Evolutionary conservation across 2,113 vertebrate genomes (phyloP), one percentile per base, ranked within the genome.

Genomic region (Cariama cristata): DNA sequence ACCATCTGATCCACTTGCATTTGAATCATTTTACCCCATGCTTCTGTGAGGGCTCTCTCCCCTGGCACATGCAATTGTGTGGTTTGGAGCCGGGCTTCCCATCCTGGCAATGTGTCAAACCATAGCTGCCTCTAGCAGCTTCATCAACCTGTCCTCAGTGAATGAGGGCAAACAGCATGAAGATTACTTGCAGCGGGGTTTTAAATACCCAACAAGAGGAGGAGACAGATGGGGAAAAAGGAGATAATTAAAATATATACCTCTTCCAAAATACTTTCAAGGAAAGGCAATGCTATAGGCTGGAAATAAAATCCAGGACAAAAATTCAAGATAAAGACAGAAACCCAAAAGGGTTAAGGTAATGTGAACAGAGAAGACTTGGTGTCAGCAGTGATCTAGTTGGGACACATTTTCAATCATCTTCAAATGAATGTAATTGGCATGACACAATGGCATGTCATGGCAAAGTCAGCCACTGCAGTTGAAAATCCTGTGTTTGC

Each of bases 81-180:
- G 32, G 52, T 83, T 92, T 66, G 40, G n/a, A 90, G 56, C 20
- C 79, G n/a, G 27, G 11, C 21, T 80, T 93, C 50, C 79, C 8
- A 0, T 69, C 16, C 71, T 49, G 18, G 40, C 8, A 16, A 24
- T 4, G 0, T 40, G 47, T 60, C 17, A 55, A 72, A 49, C 1
- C 3, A 19, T 14, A 73, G 12, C 40, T 87, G 21, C 47, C 32
- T 87, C 27, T 20, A 17, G 26, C 32, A 75, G 23, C 64, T 81
- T 30, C 49, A 79, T 33, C 49, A 73, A 6, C 27, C 53, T 79
- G 35, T 79, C 58, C 44, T 79, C 44, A 20, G 44, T 28, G 30
- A 82, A 38, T 1, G 38, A 38, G 5, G 40, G 28, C 18, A 76
- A 68, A 59, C 5, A 49, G 49, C 76, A 75, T 47, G 58, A 87